phyloP scores from a whole-genome alignment of 2,113 vertebrate genomes.

The Genyomyrus donnyi region DNA sequence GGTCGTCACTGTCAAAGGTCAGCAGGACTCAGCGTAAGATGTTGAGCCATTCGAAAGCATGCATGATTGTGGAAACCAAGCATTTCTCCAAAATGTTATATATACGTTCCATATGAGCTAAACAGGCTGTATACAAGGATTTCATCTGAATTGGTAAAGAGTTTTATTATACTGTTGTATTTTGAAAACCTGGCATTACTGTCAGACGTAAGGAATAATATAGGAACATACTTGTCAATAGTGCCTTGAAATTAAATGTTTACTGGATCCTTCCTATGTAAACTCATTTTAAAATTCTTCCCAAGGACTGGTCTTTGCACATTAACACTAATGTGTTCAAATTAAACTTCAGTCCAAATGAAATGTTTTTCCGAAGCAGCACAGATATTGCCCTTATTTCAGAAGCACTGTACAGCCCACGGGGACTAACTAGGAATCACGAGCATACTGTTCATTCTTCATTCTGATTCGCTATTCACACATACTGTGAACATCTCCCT shows the following conservation, averaged over 20 bases:
- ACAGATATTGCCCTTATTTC: background rate
- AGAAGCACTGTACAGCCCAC: background rate
- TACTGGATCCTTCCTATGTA: background rate
- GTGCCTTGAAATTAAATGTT: background rate
- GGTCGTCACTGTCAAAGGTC: background rate
- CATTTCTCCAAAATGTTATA: background rate
- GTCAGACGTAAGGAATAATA: background rate
- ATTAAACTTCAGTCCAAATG: background rate
- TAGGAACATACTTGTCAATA: background rate
- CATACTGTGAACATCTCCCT: background rate
- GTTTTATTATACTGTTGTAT: background rate
- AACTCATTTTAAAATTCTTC: background rate
- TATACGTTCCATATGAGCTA: background rate
- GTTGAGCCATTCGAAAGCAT: background rate
- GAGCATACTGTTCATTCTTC: background rate
- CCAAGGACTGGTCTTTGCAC: background rate
- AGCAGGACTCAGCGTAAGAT: background rate
- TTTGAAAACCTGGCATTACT: background rate
- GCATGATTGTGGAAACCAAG: background rate
- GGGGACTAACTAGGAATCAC: background rate
- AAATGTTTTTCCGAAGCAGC: background rate
- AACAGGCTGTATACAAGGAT: background rate
- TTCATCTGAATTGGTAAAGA: background rate
- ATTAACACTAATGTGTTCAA: background rate
- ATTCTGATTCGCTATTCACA: background rate